A percentile compares a stretch with the other conserved stretches of the same genome.
Evolutionary conservation across 2,888 invertebrate genomes (phyloP).

Genomic region (Phaedon cochleariae): DNA sequence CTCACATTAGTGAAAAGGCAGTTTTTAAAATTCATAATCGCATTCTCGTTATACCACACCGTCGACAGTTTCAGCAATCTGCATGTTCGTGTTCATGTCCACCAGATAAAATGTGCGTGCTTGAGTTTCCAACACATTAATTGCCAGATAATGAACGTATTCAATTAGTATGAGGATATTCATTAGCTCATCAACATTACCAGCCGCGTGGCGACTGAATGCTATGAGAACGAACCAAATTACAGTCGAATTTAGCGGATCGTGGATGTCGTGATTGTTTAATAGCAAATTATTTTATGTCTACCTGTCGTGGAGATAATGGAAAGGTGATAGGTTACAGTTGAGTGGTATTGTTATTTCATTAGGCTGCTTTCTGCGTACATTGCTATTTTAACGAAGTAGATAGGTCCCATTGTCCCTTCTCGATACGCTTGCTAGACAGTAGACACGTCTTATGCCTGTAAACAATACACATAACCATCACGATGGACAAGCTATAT

Average conservation of each 20-base stretch:
- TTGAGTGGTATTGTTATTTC: no score
- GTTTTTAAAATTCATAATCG: slow-evolving; percentile 1
- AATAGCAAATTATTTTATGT: background rate
- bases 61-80: slow-evolving; percentile 17
- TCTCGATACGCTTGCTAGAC: no score
- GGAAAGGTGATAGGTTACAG: no score
- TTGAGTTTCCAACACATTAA: slow-evolving; percentile 27
- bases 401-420: no score
- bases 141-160: slow-evolving; percentile 30
- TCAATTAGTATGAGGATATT: slow-evolving; percentile 30
- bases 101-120: slow-evolving; percentile 25
- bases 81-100: slow-evolving; percentile 25
- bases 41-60: slow-evolving; percentile 17
- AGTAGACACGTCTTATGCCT: no score
- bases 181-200: slow-evolving; percentile 24
- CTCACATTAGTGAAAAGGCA: background rate
- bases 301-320: background rate
- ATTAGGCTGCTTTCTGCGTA: no score
- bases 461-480: no score
- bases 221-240: slow-evolving; percentile 4
- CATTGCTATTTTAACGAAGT: no score
- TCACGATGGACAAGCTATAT: no score
- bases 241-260: background rate
- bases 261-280: background rate
- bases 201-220: slow-evolving; percentile 11